Percentiles rank a stretch among this genome's conserved stretches.
Evolutionary conservation across 1,140 invertebrate genomes (phyloP).

Genomic region (Temnothorax nylanderi): DNA sequence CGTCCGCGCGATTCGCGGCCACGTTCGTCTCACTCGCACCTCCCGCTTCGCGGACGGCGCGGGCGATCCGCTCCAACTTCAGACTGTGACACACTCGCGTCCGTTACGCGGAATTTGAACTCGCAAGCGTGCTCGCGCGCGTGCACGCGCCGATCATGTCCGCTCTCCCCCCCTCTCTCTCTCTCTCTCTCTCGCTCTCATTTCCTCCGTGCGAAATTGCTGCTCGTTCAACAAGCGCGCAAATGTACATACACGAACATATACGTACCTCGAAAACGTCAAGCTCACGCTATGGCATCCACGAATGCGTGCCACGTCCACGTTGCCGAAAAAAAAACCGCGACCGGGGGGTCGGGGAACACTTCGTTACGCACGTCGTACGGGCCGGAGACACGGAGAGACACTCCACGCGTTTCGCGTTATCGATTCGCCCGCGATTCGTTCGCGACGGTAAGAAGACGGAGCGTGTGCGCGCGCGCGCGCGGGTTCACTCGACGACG

Average conservation of each 20-base stretch:
- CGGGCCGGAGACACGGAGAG: background rate
- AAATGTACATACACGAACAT: background rate
- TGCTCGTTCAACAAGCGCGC: background rate
- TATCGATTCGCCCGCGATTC: conserved; percentile 31
- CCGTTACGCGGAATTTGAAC: conserved; percentile 9
- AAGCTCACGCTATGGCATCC: conserved; percentile 63
- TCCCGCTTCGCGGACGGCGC: background rate
- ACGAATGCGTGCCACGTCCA: conserved; percentile 43
- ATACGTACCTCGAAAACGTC: conserved; percentile 68
- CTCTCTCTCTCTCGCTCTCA: background rate
- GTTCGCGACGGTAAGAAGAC: background rate
- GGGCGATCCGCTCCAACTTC: background rate
- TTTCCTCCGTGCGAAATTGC: background rate
- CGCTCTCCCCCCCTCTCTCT: background rate
- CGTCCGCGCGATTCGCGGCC: background rate
- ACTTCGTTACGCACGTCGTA: no score
- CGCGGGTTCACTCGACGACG: background rate
- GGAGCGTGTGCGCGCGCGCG: background rate
- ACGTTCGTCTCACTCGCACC: background rate
- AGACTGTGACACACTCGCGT: background rate
- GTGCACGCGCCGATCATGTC: background rate
- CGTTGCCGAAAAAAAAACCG: background rate
- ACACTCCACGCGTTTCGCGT: background rate
- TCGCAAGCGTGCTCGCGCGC: background rate
- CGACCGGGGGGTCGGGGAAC: background rate